These are phyloP conservation scores for Tupiocoris notatus DNA, from an alignment of 2,888 invertebrate species.

Conservation along the genomic window DNA sequence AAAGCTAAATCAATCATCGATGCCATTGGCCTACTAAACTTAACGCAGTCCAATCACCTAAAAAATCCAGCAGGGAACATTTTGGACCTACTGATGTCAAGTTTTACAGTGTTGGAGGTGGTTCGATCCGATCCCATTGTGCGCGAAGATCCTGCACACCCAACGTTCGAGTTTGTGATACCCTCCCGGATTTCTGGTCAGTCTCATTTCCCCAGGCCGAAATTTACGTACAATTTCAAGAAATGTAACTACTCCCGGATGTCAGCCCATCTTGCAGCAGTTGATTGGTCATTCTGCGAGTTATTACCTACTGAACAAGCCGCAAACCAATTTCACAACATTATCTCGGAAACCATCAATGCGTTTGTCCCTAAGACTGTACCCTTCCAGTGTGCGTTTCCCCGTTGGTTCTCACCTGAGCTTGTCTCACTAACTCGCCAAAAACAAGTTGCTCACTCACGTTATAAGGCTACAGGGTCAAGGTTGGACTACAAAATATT, in stretches of 20 bases:
- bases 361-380: neutral
- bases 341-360: neutral
- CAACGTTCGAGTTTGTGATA: neutral
- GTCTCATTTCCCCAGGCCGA: neutral
- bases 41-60: neutral
- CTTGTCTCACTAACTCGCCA: neutral
- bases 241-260: too few relatives aligned
- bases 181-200: neutral
- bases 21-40: neutral
- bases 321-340: neutral
- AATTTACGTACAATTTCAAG: conserved; percentile 12
- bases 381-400: neutral
- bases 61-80: neutral
- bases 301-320: neutral
- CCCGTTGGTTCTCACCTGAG: neutral
- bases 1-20: neutral
- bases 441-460: too few relatives aligned
- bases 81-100: neutral
- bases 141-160: neutral
- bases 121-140: neutral
- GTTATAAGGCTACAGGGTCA: too few relatives aligned
- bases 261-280: too few relatives aligned
- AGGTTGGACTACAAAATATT: too few relatives aligned
- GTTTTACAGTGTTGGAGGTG: neutral
- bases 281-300: too few relatives aligned